phyloP scores from a whole-genome alignment of 2,797 vertebrate species.

The Myiothlypis coronata region DNA sequence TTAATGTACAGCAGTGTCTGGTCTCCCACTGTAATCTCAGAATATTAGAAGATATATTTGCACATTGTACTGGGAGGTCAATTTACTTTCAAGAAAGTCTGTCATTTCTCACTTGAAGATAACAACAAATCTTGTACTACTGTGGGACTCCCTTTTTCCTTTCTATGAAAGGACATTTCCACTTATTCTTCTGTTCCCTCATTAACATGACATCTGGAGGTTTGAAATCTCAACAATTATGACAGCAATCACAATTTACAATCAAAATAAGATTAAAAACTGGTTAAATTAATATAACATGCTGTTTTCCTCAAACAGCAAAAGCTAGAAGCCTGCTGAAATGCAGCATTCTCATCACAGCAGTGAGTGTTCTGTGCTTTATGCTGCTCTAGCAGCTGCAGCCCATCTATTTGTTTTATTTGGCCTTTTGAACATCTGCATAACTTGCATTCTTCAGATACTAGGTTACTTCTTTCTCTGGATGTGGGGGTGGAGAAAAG shows the following conservation, averaged over 20 bases:
- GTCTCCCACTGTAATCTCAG: not conserved
- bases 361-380: not conserved
- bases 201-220: not conserved
- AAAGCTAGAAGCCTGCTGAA: not conserved
- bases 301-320: not conserved
- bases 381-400: conserved; percentile 45
- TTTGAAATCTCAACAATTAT: not conserved
- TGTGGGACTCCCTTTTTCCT: not conserved
- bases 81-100: not conserved
- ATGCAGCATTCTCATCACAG: not conserved
- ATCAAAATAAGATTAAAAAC: not conserved
- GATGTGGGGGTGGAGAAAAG: conserved; percentile 18
- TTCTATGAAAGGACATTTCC: not conserved
- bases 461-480: conserved; percentile 57
- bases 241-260: not conserved
- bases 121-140: not conserved
- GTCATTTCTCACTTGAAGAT: not conserved
- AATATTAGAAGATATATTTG: not conserved
- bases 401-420: conserved; percentile 66
- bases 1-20: not conserved
- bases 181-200: not conserved
- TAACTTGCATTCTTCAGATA: conserved; percentile 65
- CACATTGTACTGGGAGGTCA: not conserved
- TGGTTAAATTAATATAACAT: not conserved
- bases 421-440: conserved; percentile 68